These are phyloP conservation scores for Pseudanteris insignis DNA, from an alignment of 2,888 invertebrate species.

Conservation along the genomic window DNA sequence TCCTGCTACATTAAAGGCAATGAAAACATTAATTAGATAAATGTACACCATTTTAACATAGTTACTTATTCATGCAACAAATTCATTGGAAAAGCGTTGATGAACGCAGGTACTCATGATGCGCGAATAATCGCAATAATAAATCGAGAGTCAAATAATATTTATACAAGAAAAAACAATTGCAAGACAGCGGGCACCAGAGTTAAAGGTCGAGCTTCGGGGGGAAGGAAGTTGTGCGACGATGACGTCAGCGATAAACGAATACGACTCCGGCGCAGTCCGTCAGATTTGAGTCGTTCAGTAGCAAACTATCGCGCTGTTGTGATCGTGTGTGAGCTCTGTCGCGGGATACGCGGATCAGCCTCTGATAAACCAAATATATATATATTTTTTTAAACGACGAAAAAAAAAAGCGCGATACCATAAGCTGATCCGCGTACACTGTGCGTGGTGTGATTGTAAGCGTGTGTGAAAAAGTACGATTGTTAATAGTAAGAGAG, in stretches of 20 bases:
- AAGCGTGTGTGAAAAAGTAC: conserved; percentile 6
- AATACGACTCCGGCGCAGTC: conserved; percentile 37
- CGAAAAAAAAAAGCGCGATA: neutral
- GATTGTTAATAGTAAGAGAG: conserved; percentile 21
- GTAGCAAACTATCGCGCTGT: conserved; percentile 11
- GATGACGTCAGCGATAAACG: conserved; percentile 36
- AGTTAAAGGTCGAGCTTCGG: conserved; percentile 22
- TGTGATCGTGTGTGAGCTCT: neutral
- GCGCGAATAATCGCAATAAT: too few relatives aligned
- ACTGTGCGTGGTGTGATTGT: conserved; percentile 3
- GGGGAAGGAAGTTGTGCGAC: conserved; percentile 17
- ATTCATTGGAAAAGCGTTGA: too few relatives aligned
- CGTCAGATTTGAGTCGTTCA: conserved; percentile 13
- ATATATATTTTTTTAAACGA: conserved; percentile 7
- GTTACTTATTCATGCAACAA: too few relatives aligned
- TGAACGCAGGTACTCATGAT: too few relatives aligned
- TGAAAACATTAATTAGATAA: too few relatives aligned
- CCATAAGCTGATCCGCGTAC: conserved; percentile 34
- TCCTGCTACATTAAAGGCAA: too few relatives aligned
- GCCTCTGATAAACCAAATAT: neutral
- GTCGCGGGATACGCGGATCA: conserved; percentile 33
- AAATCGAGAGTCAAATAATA: too few relatives aligned
- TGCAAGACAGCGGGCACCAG: neutral
- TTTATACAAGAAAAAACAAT: neutral
- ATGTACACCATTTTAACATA: too few relatives aligned